Evolutionary conservation across 2,113 vertebrate genomes (phyloP).

Genomic region (Cacatua alba): DNA sequence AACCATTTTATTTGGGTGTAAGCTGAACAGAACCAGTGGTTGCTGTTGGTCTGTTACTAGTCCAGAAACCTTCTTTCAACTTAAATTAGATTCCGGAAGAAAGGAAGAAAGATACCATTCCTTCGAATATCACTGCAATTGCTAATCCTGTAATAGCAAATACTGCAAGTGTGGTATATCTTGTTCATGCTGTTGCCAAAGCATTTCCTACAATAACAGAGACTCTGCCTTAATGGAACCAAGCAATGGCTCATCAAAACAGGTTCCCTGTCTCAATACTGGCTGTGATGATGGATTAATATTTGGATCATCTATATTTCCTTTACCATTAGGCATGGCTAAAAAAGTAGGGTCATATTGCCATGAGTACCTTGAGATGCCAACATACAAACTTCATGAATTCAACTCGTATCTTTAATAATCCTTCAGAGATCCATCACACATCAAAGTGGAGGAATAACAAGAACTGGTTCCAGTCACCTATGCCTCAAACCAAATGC

Average conservation of each 20-base stretch:
- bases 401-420: neutral
- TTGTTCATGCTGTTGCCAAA: slow-evolving; percentile 25
- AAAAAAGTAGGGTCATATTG: neutral
- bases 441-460: neutral
- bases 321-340: neutral
- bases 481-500: neutral
- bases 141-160: slow-evolving; percentile 11
- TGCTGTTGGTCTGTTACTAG: slow-evolving; percentile 34
- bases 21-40: slow-evolving; percentile 17
- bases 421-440: neutral
- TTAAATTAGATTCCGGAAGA: slow-evolving; percentile 42
- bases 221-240: slow-evolving; percentile 15
- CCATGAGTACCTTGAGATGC: neutral
- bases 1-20: slow-evolving; percentile 45
- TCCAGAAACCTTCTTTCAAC: slow-evolving; percentile 42
- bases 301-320: neutral
- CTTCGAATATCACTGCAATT: slow-evolving; percentile 19
- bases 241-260: slow-evolving; percentile 23
- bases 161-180: neutral
- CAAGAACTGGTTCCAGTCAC: neutral
- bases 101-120: slow-evolving; percentile 24
- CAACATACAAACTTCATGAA: neutral
- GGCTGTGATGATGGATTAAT: neutral
- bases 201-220: neutral
- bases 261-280: neutral